Evolutionary conservation across 1,140 invertebrate species (phyloP), one percentile per base, ranked within the genome.

Genomic region (Pectinophora gossypiella): DNA sequence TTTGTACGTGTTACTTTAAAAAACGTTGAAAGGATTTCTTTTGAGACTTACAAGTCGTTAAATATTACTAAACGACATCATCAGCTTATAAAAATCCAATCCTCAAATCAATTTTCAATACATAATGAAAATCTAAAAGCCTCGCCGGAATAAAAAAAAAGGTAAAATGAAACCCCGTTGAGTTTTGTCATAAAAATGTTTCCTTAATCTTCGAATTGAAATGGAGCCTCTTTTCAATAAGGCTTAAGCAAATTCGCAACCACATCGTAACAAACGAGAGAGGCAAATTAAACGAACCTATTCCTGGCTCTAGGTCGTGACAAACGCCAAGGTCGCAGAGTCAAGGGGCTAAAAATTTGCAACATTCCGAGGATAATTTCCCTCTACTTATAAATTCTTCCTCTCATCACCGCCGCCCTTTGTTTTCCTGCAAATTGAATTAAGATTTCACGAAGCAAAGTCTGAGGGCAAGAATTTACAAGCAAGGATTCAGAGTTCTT

Each of bases 381-480:
- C 66, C 59, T 69, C 56, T 61, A 51, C 61, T 67, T 61, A 59
- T 66, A 71, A 72, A 68, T 68, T 68, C 56, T 59, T 66, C 59
- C 54, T 67, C 60, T 60, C 52, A 48, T 66, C 62, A 62, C 36
- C 16, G 66, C 44, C 54, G 63, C 65, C 72, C 72, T 72, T 78
- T 75, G 66, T 78, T 74, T 76, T 70, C 50, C 59, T 49, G 19
- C 57, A 67, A 76, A 81, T 78, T 73, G 62, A 79, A 82, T 82
- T 82, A 82, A 79, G 76, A 76, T 76, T 77, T 79, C 65, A 36
- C 56, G 48, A 53, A 59, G 53, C 66, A 64, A 67, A 72, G 58
- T 69, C 61, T 59, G 51, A 54, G 48, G 68, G 51, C 21, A 59
- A 35, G 51, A 56, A 48, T 56, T 54, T 51, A 50, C 45, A 49